phyloP scores from a whole-genome alignment of 2,797 vertebrate species.

The Gallinago stenura region DNA sequence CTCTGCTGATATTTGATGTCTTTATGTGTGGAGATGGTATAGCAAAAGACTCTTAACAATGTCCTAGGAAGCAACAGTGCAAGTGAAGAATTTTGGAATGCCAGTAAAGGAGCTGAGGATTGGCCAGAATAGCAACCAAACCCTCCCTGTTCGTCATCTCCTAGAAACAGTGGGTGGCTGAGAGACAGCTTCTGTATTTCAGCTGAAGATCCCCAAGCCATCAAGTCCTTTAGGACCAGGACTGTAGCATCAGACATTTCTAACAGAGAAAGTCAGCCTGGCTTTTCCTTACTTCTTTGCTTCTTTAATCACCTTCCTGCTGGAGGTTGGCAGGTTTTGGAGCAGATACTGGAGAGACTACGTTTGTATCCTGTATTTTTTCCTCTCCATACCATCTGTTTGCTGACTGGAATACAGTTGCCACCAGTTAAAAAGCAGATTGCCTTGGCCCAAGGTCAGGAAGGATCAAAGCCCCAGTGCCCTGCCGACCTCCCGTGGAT shows the following conservation, averaged over 20 bases:
- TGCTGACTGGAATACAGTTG: conserved; percentile 71
- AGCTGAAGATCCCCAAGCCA: not conserved
- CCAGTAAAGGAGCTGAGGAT: not conserved
- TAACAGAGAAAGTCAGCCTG: not conserved
- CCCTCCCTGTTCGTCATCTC: not conserved
- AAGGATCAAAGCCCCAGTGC: conserved; percentile 19
- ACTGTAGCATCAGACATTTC: not conserved
- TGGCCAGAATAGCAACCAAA: not conserved
- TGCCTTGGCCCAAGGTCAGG: conserved; percentile 73
- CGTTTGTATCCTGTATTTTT: conserved; percentile 57
- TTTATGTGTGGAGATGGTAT: not conserved
- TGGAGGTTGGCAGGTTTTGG: conserved; percentile 69
- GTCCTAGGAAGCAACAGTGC: not conserved
- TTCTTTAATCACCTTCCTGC: conserved; percentile 22
- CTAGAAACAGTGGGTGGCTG: not conserved
- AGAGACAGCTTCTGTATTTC: not conserved
- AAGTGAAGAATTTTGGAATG: not conserved
- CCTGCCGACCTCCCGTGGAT: not conserved
- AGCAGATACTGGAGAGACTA: conserved; percentile 37
- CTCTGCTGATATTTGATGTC: not conserved
- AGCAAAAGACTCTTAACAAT: not conserved
- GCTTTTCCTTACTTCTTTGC: conserved; percentile 11
- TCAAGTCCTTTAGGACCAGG: not conserved
- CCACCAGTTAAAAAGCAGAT: conserved; percentile 76
- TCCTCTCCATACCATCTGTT: conserved; percentile 73